Evolutionary conservation across 1,140 invertebrate genomes (phyloP).

Genomic region (Triops longicaudatus): DNA sequence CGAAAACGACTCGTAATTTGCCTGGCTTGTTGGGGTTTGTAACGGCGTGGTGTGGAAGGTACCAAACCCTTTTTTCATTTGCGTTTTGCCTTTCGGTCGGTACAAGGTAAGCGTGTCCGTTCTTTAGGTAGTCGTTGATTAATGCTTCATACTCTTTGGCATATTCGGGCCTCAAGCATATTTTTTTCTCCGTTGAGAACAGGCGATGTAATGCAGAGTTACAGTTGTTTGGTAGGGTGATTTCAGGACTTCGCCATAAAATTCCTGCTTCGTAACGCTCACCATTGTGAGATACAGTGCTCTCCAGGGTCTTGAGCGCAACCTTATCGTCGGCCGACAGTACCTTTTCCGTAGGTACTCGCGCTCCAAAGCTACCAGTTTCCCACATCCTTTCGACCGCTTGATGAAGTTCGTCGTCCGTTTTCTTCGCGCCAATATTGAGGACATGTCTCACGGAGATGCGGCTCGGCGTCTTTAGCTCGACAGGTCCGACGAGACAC

Average conservation of each 20-base stretch:
- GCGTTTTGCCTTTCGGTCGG: neutral
- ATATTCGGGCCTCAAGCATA: neutral
- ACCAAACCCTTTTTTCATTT: constrained; percentile 33
- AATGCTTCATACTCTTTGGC: neutral
- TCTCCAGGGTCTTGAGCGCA: constrained; percentile 17
- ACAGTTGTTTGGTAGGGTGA: constrained; percentile 23
- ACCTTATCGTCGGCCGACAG: no score
- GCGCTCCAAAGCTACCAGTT: no score
- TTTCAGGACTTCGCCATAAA: constrained; percentile 24
- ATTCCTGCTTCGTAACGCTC: constrained; percentile 27
- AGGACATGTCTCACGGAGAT: no score
- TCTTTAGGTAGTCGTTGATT: neutral
- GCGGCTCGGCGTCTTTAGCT: no score
- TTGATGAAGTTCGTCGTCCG: no score
- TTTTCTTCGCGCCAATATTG: no score
- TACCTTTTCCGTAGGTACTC: no score
- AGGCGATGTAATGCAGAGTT: neutral
- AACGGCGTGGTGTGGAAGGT: constrained; percentile 43
- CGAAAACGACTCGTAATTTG: constrained; percentile 39
- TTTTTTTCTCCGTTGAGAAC: neutral
- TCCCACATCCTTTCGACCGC: no score
- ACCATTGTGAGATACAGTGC: constrained; percentile 19
- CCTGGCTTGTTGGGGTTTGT: constrained; percentile 29
- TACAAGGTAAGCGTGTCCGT: neutral
- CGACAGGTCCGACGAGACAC: constrained; percentile 1